phyloP scores from a whole-genome alignment of 1,140 invertebrate species.

The Amphibalanus amphitrite region DNA sequence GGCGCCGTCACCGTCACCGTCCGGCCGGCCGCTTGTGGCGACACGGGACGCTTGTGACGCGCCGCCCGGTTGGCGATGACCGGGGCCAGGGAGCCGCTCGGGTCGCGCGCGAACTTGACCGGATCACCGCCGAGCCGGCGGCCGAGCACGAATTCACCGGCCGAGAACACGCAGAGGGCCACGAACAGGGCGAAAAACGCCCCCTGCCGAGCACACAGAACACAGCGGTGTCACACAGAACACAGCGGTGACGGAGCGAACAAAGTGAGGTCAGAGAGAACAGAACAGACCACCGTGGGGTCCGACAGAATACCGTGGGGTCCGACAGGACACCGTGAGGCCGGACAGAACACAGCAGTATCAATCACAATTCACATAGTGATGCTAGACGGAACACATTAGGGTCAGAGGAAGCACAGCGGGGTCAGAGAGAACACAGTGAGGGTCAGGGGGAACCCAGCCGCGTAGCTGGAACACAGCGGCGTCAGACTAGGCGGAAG shows the following conservation, averaged over 20 bases:
- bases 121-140: neutral
- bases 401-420: no score
- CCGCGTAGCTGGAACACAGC: no score
- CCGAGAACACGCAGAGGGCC: neutral
- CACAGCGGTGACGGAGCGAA: neutral
- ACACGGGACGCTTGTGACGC: neutral
- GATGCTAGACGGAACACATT: neutral
- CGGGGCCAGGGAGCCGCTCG: slow-evolving; percentile 1
- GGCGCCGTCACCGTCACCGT: no score
- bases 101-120: slow-evolving; percentile 2
- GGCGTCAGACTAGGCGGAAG: no score
- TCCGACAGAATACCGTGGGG: neutral
- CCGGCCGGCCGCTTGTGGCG: no score
- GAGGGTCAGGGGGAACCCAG: no score
- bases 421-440: no score
- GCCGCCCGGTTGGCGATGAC: slow-evolving; percentile 1
- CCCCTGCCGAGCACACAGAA: neutral
- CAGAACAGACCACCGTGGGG: neutral
- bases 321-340: neutral
- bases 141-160: neutral
- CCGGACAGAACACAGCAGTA: neutral
- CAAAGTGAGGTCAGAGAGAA: neutral
- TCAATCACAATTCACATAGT: no score
- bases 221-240: neutral
- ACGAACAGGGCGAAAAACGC: neutral